phyloP scores from a whole-genome alignment of 2,113 vertebrate genomes.

The Chlorocebus sabaeus region DNA sequence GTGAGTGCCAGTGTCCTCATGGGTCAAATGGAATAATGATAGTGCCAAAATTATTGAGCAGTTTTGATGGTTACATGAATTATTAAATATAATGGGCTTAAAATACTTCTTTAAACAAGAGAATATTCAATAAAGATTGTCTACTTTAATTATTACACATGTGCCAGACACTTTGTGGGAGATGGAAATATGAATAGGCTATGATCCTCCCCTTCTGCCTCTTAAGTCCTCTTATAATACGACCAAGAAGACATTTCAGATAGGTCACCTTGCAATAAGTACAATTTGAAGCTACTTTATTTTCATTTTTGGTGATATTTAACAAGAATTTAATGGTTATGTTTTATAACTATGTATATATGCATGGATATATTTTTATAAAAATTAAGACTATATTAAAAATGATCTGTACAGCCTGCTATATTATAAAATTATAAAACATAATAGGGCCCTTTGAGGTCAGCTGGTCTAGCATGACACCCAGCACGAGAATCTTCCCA shows the following conservation, averaged over 20 bases:
- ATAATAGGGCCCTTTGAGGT: background rate
- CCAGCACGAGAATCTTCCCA: background rate
- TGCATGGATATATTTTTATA: background rate
- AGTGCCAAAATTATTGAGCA: background rate
- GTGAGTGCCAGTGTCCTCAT: fast-evolving
- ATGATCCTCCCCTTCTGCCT: background rate
- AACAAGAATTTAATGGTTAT: background rate
- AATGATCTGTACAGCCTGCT: background rate
- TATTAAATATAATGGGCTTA: background rate
- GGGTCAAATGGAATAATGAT: no score
- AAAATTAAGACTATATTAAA: background rate
- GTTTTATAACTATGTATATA: background rate
- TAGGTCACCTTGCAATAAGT: background rate
- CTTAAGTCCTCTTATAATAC: background rate
- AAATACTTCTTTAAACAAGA: background rate
- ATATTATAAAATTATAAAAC: background rate
- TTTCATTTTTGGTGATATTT: background rate
- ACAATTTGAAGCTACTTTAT: background rate
- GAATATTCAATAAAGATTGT: background rate
- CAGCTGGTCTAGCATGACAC: background rate
- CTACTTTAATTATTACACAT: background rate
- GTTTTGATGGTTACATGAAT: background rate
- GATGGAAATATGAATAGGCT: background rate
- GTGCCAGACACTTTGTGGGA: background rate
- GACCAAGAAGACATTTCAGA: background rate